These are phyloP conservation scores for Champsocephalus esox DNA, from an alignment of 2,797 vertebrate genomes.

Conservation along the genomic window DNA sequence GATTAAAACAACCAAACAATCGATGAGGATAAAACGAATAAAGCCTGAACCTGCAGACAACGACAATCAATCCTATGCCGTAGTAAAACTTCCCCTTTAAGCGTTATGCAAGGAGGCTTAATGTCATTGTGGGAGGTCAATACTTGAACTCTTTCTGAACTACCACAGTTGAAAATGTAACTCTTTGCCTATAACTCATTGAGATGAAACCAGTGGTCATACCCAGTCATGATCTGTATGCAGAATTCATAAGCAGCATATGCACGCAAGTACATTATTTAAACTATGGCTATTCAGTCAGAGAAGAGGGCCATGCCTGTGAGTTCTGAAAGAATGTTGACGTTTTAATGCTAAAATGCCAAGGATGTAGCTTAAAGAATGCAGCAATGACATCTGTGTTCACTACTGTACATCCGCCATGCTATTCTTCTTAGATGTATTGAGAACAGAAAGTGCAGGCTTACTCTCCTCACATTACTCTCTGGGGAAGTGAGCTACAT, in stretches of 20 bases:
- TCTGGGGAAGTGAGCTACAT: constrained; percentile 68
- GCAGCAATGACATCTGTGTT: constrained; percentile 7
- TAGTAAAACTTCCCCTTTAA: constrained; percentile 9
- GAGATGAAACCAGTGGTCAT: constrained; percentile 53
- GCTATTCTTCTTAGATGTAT: background rate
- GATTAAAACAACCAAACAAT: background rate
- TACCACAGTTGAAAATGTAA: constrained; percentile 43
- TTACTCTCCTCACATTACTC: constrained; percentile 29
- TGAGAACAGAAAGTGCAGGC: background rate
- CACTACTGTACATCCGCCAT: background rate
- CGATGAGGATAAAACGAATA: background rate
- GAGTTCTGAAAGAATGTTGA: background rate
- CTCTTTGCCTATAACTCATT: constrained; percentile 20
- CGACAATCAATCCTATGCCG: constrained; percentile 24
- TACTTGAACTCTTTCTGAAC: constrained; percentile 30
- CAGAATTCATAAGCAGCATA: constrained; percentile 37
- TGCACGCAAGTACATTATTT: constrained; percentile 18
- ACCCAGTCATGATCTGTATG: constrained; percentile 45
- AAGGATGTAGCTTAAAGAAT: background rate
- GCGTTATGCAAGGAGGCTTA: constrained; percentile 45
- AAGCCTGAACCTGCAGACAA: background rate
- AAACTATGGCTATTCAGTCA: constrained; percentile 8
- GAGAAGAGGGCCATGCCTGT: background rate
- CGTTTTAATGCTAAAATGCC: constrained; percentile 16
- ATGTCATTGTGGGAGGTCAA: constrained; percentile 57